Evolutionary conservation across 2,113 vertebrate species (phyloP).

Genomic region (Centropus unirufus): DNA sequence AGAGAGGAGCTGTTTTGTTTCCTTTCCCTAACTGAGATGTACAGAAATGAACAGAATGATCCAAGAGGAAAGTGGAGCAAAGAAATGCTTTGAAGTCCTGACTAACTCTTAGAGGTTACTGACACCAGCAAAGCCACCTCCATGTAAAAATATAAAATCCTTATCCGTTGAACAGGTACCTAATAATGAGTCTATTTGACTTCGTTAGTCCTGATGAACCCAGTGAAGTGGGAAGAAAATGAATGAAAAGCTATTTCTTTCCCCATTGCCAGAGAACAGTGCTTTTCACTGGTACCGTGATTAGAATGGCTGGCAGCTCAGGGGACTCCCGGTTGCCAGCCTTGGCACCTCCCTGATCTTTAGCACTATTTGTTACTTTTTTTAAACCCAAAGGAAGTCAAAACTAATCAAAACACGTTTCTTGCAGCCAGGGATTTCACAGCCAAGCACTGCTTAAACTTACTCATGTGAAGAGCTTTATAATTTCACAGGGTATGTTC

Average conservation of each 20-base stretch:
- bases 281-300: constrained; percentile 37
- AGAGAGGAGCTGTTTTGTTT: neutral
- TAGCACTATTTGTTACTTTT: constrained; percentile 63
- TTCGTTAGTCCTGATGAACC: neutral
- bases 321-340: constrained; percentile 46
- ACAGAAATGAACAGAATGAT: neutral
- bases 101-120: neutral
- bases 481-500: neutral
- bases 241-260: constrained; percentile 31
- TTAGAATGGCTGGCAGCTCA: constrained; percentile 7
- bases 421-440: constrained; percentile 17
- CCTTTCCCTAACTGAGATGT: neutral
- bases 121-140: neutral
- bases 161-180: neutral
- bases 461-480: neutral
- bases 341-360: constrained; percentile 55
- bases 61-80: neutral
- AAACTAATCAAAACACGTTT: constrained; percentile 49
- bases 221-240: constrained; percentile 12
- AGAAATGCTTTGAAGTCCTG: neutral
- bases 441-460: constrained; percentile 14
- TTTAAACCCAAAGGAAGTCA: constrained; percentile 57
- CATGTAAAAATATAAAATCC: neutral
- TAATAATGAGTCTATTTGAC: neutral
- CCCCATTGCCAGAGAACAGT: neutral